Percentiles rank a stretch among this genome's conserved stretches.
These are phyloP conservation scores for Drosophila subsilvestris DNA, from an alignment of 2,888 invertebrate genomes.

Conservation along the genomic window DNA sequence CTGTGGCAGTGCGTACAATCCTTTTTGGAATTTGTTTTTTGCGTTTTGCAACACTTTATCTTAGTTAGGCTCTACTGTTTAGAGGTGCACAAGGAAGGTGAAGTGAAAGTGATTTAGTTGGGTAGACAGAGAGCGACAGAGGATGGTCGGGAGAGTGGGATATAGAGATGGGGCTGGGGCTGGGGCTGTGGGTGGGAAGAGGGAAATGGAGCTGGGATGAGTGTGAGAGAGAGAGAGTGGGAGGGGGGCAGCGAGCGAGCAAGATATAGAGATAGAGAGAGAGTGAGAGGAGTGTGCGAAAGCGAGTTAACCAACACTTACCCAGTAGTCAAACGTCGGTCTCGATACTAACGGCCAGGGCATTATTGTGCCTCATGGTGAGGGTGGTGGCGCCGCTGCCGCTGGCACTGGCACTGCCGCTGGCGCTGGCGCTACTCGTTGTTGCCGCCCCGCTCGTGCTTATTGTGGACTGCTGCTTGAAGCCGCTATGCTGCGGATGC, in stretches of 20 bases:
- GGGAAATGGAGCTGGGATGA: conserved; percentile 18
- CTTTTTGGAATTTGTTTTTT: conserved; percentile 26
- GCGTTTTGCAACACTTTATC: conserved; percentile 42
- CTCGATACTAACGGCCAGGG: conserved; percentile 94
- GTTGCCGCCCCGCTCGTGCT: conserved; percentile 66
- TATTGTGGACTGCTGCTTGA: conserved; percentile 72
- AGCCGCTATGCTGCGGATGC: conserved; percentile 75
- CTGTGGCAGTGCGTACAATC: conserved; percentile 24
- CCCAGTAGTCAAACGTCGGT: conserved; percentile 98
- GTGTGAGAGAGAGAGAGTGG: conserved; percentile 13
- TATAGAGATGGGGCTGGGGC: not conserved
- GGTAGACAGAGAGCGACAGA: not conserved
- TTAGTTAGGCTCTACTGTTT: conserved; percentile 27
- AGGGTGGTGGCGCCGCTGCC: conserved; percentile 86
- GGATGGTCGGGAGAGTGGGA: not conserved
- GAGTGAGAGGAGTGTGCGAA: conserved; percentile 25
- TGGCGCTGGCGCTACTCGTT: conserved; percentile 81
- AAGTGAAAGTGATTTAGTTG: not conserved
- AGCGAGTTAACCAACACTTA: conserved; percentile 83
- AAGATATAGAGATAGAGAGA: conserved; percentile 18
- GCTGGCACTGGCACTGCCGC: conserved; percentile 84
- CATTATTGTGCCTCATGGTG: conserved; percentile 91
- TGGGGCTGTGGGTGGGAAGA: not conserved
- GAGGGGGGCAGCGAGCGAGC: conserved; percentile 2
- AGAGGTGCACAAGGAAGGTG: conserved; percentile 22